Percentiles rank a stretch among this genome's conserved stretches.
These are phyloP conservation scores for Gymnoscopelus braueri DNA, from an alignment of 2,797 vertebrate species.

Conservation along the genomic window DNA sequence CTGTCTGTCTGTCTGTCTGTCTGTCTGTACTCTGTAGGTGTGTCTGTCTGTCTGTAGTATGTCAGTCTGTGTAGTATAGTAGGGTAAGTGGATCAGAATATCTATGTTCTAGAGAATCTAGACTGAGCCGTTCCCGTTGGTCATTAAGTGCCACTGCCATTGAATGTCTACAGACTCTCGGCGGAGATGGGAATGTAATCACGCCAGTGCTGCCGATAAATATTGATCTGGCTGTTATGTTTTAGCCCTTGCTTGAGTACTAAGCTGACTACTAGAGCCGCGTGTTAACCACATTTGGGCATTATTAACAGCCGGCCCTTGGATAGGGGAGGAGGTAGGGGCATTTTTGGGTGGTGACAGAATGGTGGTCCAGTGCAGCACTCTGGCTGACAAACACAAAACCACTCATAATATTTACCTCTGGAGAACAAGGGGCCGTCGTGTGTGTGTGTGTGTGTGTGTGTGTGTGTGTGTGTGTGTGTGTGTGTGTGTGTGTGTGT, in stretches of 20 bases:
- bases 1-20: neutral
- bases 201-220: constrained; percentile 48
- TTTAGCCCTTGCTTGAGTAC: constrained; percentile 28
- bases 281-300: constrained; percentile 53
- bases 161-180: neutral
- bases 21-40: neutral
- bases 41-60: neutral
- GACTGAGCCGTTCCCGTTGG: constrained; percentile 5
- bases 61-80: too few species aligned
- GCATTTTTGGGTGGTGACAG: constrained; percentile 52
- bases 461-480: constrained; percentile 17
- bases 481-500: constrained; percentile 31
- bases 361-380: constrained; percentile 5
- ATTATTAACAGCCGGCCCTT: constrained; percentile 27
- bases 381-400: constrained; percentile 19
- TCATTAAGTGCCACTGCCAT: constrained; percentile 19
- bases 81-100: too few species aligned
- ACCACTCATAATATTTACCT: constrained; percentile 47
- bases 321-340: neutral
- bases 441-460: constrained; percentile 17
- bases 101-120: neutral
- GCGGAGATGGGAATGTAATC: constrained; percentile 43
- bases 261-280: constrained; percentile 20
- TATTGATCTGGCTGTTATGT: constrained; percentile 69
- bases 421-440: constrained; percentile 52